Evolutionary conservation across 2,113 vertebrate species (phyloP), one percentile per base, ranked within the genome.

Genomic region (Jaculus jaculus): DNA sequence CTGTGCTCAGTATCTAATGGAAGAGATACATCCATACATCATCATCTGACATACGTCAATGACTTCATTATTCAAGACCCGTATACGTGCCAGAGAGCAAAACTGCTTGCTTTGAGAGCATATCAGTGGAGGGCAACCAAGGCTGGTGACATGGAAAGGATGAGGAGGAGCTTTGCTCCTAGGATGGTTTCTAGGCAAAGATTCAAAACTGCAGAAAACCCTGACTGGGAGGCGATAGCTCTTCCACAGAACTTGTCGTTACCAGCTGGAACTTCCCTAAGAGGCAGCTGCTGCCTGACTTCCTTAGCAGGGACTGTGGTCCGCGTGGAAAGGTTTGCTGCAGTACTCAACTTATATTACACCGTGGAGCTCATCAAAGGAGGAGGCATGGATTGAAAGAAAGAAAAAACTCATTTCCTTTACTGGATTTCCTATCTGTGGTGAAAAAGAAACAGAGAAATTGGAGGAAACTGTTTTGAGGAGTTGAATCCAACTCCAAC

Each of bases 121-220:
- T 68, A 65, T 47, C 86, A 73, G n/a, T 74, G 26, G 21, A 68
- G 24, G 60, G 42, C 12, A 39, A 3, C 37, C 21, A 30, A 34
- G 65, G 65, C 16, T 54, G 65, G 3, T 9, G 18, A 80, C 3
- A 13, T 75, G 79, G 71, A 83, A 47, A 47, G 39, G 51, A 26
- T 26, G 23, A 47, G 3, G 47, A 15, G n/a, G 10, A 74, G 54
- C 30, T 2, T 73, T 21, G 21, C 2, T 42, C 18, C 32, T 58
- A 16, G 10, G 80, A 84, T 68, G 66, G 73, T 60, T 90, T 90
- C 34, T 60, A 82, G 37, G 58, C 58, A 92, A 93, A 87, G 17
- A 84, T 26, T 85, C 87, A 61, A 94, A 81, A 83, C 74, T 21
- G 2, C 20, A 51, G 23, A 81, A 90, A 42, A 61, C 21, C 5